Base-by-base conservation (phyloP, 2,113 vertebrate genomes). In the Nettapus auritus region DNA sequence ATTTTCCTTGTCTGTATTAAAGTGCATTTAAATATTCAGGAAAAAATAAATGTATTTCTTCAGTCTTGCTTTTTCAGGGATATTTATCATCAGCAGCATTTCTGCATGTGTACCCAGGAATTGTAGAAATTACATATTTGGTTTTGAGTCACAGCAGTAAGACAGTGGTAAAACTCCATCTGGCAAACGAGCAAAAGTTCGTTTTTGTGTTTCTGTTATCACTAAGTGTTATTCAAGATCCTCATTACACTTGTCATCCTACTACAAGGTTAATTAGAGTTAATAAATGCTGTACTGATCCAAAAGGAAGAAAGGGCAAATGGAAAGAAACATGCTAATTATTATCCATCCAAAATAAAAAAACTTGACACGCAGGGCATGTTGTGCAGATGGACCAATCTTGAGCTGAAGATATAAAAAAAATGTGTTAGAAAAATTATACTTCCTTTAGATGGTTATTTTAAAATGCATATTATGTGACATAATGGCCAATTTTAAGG, bases 251-350 rank as follows among this genome's bases (percentile, higher is more conserved):
- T 96, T 94, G 79, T 93, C 93, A 90, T 86, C 82, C 68, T 75
- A 91, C 82, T 71, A 60, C 81, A 96, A 94, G 92, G 86, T 96
- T 96, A 96, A 96, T 96, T 96, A 89, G 92, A 94, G 84, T 89
- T 95, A 95, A 94, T 96, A 96, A 94, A 82, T 60, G 84, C 64
- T 87, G 63, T 93, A 87, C 82, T 80, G 38, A 93, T 93, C 56
- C 66, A 93, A 94, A 83, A 85, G 78, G 70, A 95, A 95, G 63
- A 91, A 87, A 89, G 87, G 93, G 68, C 60, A 96, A 85, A 78
- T 74, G 77, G 18, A 94, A 31, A 82, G 82, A 94, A 96, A 92
- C 50, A 56, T 55, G 74, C 75, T 95, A 93, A 92, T 96, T 93
- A 96, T 96, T 91, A 89, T 34, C 68, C 34, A 60, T 63, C 52